Base-by-base conservation (phyloP, 2,113 vertebrate species). In the Cololabis saira region DNA sequence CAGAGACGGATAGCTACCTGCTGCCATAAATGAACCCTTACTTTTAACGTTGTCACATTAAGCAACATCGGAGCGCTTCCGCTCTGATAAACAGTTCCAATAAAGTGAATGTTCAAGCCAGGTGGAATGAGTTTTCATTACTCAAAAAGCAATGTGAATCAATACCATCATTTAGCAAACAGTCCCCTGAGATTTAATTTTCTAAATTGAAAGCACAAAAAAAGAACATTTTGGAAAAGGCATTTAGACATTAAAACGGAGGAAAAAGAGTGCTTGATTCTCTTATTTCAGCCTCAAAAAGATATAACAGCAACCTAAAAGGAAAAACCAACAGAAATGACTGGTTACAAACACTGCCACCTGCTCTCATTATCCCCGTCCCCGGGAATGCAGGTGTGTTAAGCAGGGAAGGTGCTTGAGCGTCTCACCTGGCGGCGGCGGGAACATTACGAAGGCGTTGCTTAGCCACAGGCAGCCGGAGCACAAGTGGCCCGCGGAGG, bases 401-500 rank as follows among this genome's bases (percentile, higher is more conserved):
- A 50, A 15, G 24, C 15, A 22, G 40, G 12, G 54, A 16, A 44
- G 41, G 53, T 12, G 57, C 24, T 48, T 57, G 43, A 22, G 37
- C 41, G 1, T 18, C 47, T 66, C 64, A 54, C 45, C 59, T 47
- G 30, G 51, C 42, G 52, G 19, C 24, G 5, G 50, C 22, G 42
- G 47, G 30, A 27, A 19, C 70, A 40, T 42, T 61, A 48, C 30
- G 19, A 51, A 44, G 62, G 13, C 45, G 61, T 48, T 67, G 19
- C 33, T 56, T 15, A 8, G 65, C 66, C 71, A 44, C 18, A 49
- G 69, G 70, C 59, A 17, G 21, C 58, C 19, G n/a, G 50, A 69
- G 11, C 57, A 69, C 60, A 73, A 55, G 8, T 12, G 48, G 57
- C 53, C 56, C 1, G 44, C 59, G 78, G 53, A 54, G 44, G 61